Percentiles rank a stretch among this genome's conserved stretches.
Evolutionary conservation across 2,797 vertebrate genomes (phyloP).

Genomic region (Cynodonichthys magdalenae): DNA sequence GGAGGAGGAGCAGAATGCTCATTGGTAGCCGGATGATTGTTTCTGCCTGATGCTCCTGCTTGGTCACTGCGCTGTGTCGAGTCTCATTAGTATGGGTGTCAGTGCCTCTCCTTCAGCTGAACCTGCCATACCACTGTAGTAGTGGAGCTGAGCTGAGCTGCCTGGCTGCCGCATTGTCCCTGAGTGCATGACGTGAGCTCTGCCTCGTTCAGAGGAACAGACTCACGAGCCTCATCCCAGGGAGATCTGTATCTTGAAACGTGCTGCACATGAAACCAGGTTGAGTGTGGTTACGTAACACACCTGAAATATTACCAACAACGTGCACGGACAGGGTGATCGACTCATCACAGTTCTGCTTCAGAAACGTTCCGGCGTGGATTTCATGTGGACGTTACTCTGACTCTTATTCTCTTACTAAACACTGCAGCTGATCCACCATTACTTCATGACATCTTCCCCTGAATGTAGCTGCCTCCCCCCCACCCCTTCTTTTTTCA

Average conservation of each 20-base stretch:
- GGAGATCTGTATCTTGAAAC: conserved; percentile 23
- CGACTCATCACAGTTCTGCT: neutral
- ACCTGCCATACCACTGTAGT: conserved; percentile 78
- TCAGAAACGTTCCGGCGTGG: neutral
- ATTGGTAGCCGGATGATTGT: conserved; percentile 54
- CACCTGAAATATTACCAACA: neutral
- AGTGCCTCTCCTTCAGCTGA: conserved; percentile 79
- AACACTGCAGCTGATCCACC: conserved; percentile 7
- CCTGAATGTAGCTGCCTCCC: neutral
- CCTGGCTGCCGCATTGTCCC: conserved; percentile 79
- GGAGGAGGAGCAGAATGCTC: conserved; percentile 35
- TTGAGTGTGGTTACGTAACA: conserved; percentile 14
- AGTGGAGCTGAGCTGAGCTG: conserved; percentile 70
- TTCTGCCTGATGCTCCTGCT: conserved; percentile 55
- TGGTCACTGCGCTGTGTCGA: conserved; percentile 59
- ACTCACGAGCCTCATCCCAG: conserved; percentile 45
- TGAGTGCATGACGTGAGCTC: conserved; percentile 61
- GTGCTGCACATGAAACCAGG: conserved; percentile 12
- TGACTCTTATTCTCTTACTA: neutral
- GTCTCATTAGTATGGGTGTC: conserved; percentile 80
- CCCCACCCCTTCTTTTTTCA: neutral
- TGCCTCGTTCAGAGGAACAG: conserved; percentile 64
- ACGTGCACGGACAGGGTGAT: neutral
- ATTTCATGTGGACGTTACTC: neutral
- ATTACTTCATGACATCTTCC: neutral